These are phyloP conservation scores for Mimas tiliae DNA, from an alignment of 2,888 invertebrate species.

Conservation along the genomic window DNA sequence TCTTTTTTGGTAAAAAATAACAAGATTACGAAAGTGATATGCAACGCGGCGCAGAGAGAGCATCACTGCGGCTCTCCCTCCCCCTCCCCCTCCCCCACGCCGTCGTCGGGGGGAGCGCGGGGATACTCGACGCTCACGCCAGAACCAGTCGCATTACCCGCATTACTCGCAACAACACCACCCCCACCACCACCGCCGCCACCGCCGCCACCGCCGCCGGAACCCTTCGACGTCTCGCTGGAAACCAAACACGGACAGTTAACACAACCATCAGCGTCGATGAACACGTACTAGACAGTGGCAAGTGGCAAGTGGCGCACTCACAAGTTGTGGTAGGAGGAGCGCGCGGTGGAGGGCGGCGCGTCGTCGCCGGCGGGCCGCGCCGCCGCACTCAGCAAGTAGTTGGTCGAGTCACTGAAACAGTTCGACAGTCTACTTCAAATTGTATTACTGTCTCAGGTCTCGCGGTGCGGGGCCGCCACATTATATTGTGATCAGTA, in stretches of 20 bases:
- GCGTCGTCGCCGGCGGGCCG: constrained; percentile 65
- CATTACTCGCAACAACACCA: constrained; percentile 36
- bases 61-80: constrained; percentile 65
- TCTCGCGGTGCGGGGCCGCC: constrained; percentile 43
- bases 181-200: constrained; percentile 39
- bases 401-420: constrained; percentile 82
- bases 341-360: constrained; percentile 51
- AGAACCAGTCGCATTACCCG: constrained; percentile 41
- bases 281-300: background rate
- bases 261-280: background rate
- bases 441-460: constrained; percentile 82
- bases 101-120: constrained; percentile 31
- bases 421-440: constrained; percentile 82
- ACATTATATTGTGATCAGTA: background rate
- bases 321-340: constrained; percentile 66
- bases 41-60: constrained; percentile 51
- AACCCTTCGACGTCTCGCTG: constrained; percentile 64
- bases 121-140: constrained; percentile 38
- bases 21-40: constrained; percentile 77
- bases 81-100: constrained; percentile 43
- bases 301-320: constrained; percentile 41
- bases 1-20: constrained; percentile 78
- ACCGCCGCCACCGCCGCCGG: constrained; percentile 43
- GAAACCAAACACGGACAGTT: constrained; percentile 27
- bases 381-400: constrained; percentile 75